These are phyloP conservation scores for Ectropis crepuscularia DNA, from an alignment of 2,888 invertebrate species.

Conservation along the genomic window DNA sequence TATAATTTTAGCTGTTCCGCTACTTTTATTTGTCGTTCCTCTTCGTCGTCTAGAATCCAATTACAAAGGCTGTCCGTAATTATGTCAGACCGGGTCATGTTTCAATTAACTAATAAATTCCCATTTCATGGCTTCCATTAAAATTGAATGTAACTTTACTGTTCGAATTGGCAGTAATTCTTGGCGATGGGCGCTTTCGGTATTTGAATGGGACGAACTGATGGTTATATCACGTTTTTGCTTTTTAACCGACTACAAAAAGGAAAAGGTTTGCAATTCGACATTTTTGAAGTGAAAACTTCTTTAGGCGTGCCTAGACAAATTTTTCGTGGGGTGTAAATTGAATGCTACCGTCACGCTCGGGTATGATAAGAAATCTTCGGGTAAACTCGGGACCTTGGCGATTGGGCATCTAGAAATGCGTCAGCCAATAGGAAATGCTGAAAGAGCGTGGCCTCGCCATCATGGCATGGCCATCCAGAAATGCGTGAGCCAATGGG, in stretches of 20 bases:
- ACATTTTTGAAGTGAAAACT: too few relatives aligned
- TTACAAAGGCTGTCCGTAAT: slow-evolving; percentile 43
- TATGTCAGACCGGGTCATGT: slow-evolving; percentile 46
- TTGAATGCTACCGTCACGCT: too few relatives aligned
- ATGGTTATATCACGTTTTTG: neutral
- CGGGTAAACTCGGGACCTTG: too few relatives aligned
- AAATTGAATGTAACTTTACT: slow-evolving; percentile 12
- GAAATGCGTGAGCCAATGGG: too few relatives aligned
- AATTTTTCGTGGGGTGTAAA: too few relatives aligned
- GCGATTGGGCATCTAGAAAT: too few relatives aligned
- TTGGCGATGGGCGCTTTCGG: slow-evolving; percentile 1
- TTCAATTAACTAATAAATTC: slow-evolving; percentile 51
- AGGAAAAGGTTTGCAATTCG: too few relatives aligned
- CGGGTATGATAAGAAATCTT: too few relatives aligned
- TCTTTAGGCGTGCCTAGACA: too few relatives aligned
- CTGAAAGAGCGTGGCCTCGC: too few relatives aligned
- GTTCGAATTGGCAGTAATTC: slow-evolving; percentile 12
- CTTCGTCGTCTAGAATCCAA: slow-evolving; percentile 38
- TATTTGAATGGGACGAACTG: neutral
- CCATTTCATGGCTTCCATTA: slow-evolving; percentile 35
- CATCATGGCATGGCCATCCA: too few relatives aligned
- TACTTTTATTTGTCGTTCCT: slow-evolving; percentile 2
- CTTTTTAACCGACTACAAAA: neutral
- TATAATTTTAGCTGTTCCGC: neutral
- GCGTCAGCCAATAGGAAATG: too few relatives aligned